A percentile compares a stretch with the other conserved stretches of the same genome.
These are phyloP conservation scores for Plestiodon gilberti DNA, from an alignment of 2,113 vertebrate genomes.

Conservation along the genomic window DNA sequence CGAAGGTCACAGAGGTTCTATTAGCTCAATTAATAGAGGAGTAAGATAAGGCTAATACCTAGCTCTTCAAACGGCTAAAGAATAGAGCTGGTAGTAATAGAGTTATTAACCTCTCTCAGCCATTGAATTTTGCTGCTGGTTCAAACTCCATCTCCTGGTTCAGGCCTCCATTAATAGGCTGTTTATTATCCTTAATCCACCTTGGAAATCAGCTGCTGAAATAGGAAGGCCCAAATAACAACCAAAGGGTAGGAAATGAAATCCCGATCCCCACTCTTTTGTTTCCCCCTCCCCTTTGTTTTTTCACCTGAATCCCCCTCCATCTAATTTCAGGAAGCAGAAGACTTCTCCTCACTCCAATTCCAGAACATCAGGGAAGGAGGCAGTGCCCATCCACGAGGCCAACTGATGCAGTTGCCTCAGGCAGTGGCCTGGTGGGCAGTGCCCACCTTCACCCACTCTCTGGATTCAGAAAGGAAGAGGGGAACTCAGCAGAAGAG, in stretches of 20 bases:
- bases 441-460: too few species aligned
- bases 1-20: slow-evolving; percentile 88
- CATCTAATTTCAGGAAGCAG: slow-evolving; percentile 19
- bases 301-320: slow-evolving; percentile 10
- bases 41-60: slow-evolving; percentile 91
- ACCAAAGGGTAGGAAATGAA: slow-evolving; percentile 44
- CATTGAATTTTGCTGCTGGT: slow-evolving; percentile 72
- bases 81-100: slow-evolving; percentile 93
- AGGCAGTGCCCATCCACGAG: too few species aligned
- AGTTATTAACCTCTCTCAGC: slow-evolving; percentile 97
- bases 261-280: slow-evolving; percentile 25
- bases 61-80: slow-evolving; percentile 87
- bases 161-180: slow-evolving; percentile 84
- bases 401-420: too few species aligned
- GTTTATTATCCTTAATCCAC: slow-evolving; percentile 85
- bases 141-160: slow-evolving; percentile 80
- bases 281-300: slow-evolving; percentile 28
- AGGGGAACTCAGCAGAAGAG: too few species aligned
- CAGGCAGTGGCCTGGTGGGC: too few species aligned
- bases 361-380: not conserved
- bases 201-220: slow-evolving; percentile 73
- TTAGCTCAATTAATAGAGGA: slow-evolving; percentile 98
- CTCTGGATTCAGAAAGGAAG: too few species aligned
- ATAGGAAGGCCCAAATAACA: slow-evolving; percentile 68
- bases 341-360: slow-evolving; percentile 24